Percentiles rank a stretch among this genome's conserved stretches.
Conservation (phyloP, 2,797 vertebrate species). For the Myiotriccus ornatus region DNA sequence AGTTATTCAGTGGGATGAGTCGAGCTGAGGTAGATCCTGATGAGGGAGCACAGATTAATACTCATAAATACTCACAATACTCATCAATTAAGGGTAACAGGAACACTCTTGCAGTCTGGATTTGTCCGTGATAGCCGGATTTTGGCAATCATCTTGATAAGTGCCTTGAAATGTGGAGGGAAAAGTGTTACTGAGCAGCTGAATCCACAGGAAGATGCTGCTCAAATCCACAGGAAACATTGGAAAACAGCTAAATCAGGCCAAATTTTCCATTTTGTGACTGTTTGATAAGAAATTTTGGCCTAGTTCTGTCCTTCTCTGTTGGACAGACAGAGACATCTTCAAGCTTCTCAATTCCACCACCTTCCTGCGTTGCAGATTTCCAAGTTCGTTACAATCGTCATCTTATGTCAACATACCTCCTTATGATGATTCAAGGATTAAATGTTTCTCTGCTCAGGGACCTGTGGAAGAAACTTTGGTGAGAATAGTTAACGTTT, state of each 20-base stretch:
- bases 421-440: background rate
- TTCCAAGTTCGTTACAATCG: background rate
- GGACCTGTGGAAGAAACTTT: background rate
- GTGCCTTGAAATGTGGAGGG: background rate
- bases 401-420: fast-evolving
- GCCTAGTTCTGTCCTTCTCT: background rate
- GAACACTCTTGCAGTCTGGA: background rate
- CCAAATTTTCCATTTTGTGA: background rate
- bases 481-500: background rate
- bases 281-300: background rate
- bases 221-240: background rate
- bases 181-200: conserved; percentile 39
- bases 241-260: conserved; percentile 5
- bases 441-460: background rate
- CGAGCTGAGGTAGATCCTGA: background rate
- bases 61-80: background rate
- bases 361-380: background rate
- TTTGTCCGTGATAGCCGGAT: background rate
- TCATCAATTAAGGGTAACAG: background rate
- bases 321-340: background rate
- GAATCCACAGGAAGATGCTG: conserved; percentile 13
- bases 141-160: conserved; percentile 15
- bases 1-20: background rate
- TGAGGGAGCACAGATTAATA: background rate
- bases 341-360: background rate